Evolutionary conservation across 92 coral and sea anemone genomes (phyloP), one percentile per base, ranked within the genome.

Genomic region (Phenganax subtilis): DNA sequence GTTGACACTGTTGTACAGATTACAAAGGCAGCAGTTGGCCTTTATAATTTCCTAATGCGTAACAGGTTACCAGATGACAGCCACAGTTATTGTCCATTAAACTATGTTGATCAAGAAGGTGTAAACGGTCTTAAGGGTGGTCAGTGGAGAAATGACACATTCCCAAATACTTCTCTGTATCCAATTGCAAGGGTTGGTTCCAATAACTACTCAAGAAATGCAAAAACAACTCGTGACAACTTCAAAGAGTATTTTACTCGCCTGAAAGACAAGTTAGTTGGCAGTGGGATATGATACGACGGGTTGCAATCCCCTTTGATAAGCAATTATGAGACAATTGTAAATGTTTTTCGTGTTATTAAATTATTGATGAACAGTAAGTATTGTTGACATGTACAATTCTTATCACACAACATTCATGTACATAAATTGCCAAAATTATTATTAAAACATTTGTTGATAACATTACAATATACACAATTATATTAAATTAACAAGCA

Each of bases 11-110:
- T n/a, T 80, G 31, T 57, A 8, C 70, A 65, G 51, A 61, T 65
- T 80, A 72, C 72, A 71, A 80, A 80, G 55, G 84, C 81, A 53
- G 75, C 55, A 57, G 74, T 84, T 44, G 87, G 76, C 29, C 82
- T 84, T 0, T 77, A 67, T 51, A 76, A 84, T 44, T 67, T 84
- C 81, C 68, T 76, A 30, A 54, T 77, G 16, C 37, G 58, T 15
- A 75, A 54, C 53, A 82, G 57, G 57, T 82, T 55, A 12, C 30
- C 58, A 57, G 79, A 81, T 57, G 79, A 81, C 52, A 29, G 20
- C 57, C 20, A 81, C 54, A 53, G 74, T 55, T 70, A 71, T 64
- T 81, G 85, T 52, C 77, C 79, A 63, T 63, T 69, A 17, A 81
- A 81, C 85, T 81, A 81, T 81, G 67, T 81, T 52, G 79, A 81